phyloP scores from a whole-genome alignment of 2,797 vertebrate genomes.

The Poeciliopsis gracilis region DNA sequence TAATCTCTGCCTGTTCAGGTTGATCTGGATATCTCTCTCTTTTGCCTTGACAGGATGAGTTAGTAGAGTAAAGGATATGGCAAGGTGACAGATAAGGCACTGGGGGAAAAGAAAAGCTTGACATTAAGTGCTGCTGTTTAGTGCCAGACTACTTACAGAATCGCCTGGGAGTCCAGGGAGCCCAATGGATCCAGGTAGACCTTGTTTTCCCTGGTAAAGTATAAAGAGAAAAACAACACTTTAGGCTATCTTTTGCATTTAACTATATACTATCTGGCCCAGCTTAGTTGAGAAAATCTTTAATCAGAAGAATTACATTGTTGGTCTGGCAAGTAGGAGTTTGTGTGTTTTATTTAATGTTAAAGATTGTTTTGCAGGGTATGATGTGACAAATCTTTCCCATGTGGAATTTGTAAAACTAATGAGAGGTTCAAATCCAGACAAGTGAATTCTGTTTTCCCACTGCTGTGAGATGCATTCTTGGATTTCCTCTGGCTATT shows the following conservation, averaged over 20 bases:
- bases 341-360: not conserved
- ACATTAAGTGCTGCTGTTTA: constrained; percentile 52
- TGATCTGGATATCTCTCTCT: constrained; percentile 64
- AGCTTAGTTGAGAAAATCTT: constrained; percentile 11
- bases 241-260: constrained; percentile 43
- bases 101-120: constrained; percentile 48
- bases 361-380: not conserved
- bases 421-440: not conserved
- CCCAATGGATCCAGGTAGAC: constrained; percentile 84
- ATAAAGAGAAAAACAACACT: constrained; percentile 52
- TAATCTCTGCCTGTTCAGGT: constrained; percentile 52
- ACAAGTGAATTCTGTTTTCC: not conserved
- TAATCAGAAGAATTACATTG: constrained; percentile 16
- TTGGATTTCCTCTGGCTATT: not conserved
- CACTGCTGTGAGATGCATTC: not conserved
- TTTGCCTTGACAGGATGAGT: constrained; percentile 49
- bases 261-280: constrained; percentile 38
- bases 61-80: constrained; percentile 41
- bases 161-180: constrained; percentile 88
- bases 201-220: constrained; percentile 86
- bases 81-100: constrained; percentile 61
- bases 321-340: not conserved
- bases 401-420: not conserved
- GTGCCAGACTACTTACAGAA: constrained; percentile 80
- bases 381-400: not conserved